Conservation (phyloP, 2,888 invertebrate genomes). For the Xanthostigma xanthostigma region DNA sequence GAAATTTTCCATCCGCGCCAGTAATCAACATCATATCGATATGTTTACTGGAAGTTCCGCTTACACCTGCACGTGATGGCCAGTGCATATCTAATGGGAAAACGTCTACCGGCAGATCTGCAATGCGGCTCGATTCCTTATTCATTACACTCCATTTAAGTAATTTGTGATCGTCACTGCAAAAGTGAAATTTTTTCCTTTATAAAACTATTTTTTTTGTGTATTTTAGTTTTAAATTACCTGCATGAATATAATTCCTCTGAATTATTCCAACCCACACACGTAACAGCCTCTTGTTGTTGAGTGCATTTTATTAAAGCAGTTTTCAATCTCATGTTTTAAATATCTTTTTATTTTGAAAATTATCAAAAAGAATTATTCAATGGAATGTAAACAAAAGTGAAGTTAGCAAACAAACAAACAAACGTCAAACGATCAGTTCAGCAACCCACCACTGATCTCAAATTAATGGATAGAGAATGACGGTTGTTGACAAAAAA, state of each 20-base stretch:
- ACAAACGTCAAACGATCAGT: no score
- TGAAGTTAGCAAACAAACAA: no score
- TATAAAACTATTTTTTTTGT: not conserved
- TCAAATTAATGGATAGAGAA: no score
- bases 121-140: constrained; percentile 58
- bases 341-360: not conserved
- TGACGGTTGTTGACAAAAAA: no score
- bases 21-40: constrained; percentile 74
- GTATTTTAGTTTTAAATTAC: constrained; percentile 22
- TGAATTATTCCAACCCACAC: constrained; percentile 84
- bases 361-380: no score
- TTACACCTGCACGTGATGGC: constrained; percentile 51
- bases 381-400: no score
- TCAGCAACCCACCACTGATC: no score
- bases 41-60: constrained; percentile 27
- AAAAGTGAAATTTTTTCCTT: constrained; percentile 11
- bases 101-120: constrained; percentile 68
- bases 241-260: constrained; percentile 88
- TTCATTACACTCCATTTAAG: constrained; percentile 77
- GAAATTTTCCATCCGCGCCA: constrained; percentile 81
- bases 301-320: constrained; percentile 60
- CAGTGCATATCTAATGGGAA: constrained; percentile 85
- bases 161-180: constrained; percentile 83
- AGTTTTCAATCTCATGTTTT: constrained; percentile 66
- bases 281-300: constrained; percentile 67